Percentiles rank a stretch among this genome's conserved stretches.
phyloP scores from a whole-genome alignment of 2,113 vertebrate species.

The Aegotheles bennettii region DNA sequence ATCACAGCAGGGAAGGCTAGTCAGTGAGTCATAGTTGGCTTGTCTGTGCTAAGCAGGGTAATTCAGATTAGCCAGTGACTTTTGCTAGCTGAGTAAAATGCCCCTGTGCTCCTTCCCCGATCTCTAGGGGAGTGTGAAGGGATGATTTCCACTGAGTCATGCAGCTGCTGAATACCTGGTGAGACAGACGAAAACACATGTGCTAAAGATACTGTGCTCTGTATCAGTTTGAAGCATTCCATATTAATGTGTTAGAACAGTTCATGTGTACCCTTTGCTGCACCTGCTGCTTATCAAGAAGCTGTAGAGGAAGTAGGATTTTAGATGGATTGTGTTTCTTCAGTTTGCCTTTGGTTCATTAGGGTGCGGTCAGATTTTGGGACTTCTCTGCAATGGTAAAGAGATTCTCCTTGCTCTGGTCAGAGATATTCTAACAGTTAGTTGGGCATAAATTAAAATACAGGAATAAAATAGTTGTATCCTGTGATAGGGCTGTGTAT shows the following conservation, averaged over 20 bases:
- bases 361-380: neutral
- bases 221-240: neutral
- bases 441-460: neutral
- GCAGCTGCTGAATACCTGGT: neutral
- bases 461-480: neutral
- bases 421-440: neutral
- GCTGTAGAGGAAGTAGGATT: neutral
- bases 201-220: neutral
- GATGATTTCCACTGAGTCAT: neutral
- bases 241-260: neutral
- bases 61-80: neutral
- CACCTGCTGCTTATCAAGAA: neutral
- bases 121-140: neutral
- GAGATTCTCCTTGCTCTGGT: neutral
- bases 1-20: neutral
- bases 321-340: neutral
- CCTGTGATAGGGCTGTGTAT: neutral
- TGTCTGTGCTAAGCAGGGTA: neutral
- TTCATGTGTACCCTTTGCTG: accelerated
- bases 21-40: neutral
- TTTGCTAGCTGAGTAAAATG: neutral
- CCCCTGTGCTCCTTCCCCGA: neutral
- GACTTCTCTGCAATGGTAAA: neutral
- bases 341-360: neutral
- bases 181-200: neutral